Conservation (phyloP, 2,888 invertebrate genomes). For the Erebia aethiops region DNA sequence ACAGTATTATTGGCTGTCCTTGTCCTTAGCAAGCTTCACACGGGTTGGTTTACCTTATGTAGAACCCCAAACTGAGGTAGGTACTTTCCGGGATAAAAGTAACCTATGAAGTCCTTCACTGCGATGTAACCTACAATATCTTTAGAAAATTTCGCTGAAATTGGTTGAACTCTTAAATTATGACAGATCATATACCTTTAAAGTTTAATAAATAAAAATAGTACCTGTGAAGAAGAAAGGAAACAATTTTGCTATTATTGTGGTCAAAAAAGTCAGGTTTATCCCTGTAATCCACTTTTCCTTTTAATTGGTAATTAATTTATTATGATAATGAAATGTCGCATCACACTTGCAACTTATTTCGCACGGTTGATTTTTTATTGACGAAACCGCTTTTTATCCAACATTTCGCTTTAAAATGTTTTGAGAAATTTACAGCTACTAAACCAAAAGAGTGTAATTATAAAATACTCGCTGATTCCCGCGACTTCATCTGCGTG, state of each 20-base stretch:
- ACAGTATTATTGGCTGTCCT: too few species aligned
- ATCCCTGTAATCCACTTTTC: background rate
- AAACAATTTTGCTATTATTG: background rate
- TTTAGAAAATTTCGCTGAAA: too few species aligned
- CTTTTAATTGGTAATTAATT: conserved; percentile 5
- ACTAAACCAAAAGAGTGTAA: background rate
- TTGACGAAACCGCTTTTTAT: background rate
- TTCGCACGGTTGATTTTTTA: conserved; percentile 6
- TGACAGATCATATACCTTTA: background rate
- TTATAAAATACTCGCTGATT: too few species aligned
- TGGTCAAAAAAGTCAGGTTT: too few species aligned
- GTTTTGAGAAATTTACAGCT: background rate
- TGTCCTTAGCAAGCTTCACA: too few species aligned
- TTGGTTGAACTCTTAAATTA: too few species aligned
- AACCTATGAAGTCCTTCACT: too few species aligned
- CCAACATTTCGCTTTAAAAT: background rate
- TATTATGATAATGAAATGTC: conserved; percentile 7
- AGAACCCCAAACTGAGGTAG: too few species aligned
- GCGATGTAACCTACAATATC: too few species aligned
- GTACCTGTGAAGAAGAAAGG: background rate
- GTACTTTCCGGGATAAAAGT: too few species aligned
- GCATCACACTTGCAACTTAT: background rate
- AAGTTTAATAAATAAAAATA: background rate
- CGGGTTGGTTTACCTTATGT: too few species aligned
- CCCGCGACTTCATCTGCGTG: too few species aligned